A percentile compares a stretch with the other conserved stretches of the same genome.
Evolutionary conservation across 1,140 invertebrate species (phyloP).

Genomic region (Propsilocerus akamusi): DNA sequence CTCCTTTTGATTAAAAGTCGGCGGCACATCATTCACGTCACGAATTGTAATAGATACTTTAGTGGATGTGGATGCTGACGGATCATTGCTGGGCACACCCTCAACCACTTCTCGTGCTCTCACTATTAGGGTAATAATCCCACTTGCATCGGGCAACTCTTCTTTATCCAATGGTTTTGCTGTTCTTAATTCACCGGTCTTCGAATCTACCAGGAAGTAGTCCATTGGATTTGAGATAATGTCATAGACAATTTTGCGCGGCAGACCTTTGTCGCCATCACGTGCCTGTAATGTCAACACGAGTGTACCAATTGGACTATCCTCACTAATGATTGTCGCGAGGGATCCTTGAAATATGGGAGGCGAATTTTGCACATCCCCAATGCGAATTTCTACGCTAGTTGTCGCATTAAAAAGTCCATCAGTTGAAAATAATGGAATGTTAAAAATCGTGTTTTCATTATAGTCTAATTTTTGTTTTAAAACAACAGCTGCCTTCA

Average conservation of each 20-base stretch:
- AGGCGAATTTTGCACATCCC: conserved; percentile 66
- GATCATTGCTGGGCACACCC: conserved; percentile 43
- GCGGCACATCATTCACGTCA: conserved; percentile 89
- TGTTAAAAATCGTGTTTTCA: conserved; percentile 51
- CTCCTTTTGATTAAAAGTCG: conserved; percentile 59
- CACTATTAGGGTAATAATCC: conserved; percentile 52
- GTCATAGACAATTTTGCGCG: conserved; percentile 57
- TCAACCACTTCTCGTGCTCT: conserved; percentile 57
- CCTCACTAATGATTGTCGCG: conserved; percentile 62
- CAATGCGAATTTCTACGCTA: conserved; percentile 53
- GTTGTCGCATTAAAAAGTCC: conserved; percentile 51
- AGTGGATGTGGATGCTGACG: conserved; percentile 40
- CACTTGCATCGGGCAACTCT: conserved; percentile 54
- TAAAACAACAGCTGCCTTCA: conserved; percentile 43
- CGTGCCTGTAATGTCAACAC: conserved; percentile 60
- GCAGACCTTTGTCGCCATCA: conserved; percentile 64
- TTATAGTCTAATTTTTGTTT: conserved; percentile 46
- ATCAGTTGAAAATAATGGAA: conserved; percentile 51
- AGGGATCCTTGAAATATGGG: conserved; percentile 65
- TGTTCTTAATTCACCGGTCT: conserved; percentile 60
- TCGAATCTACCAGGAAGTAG: conserved; percentile 62
- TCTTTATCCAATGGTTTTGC: conserved; percentile 70
- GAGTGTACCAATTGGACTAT: conserved; percentile 64
- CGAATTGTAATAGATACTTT: conserved; percentile 66
- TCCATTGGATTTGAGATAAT: conserved; percentile 67